Conservation (phyloP, 92 coral and sea anemone genomes). For the Porites rus region DNA sequence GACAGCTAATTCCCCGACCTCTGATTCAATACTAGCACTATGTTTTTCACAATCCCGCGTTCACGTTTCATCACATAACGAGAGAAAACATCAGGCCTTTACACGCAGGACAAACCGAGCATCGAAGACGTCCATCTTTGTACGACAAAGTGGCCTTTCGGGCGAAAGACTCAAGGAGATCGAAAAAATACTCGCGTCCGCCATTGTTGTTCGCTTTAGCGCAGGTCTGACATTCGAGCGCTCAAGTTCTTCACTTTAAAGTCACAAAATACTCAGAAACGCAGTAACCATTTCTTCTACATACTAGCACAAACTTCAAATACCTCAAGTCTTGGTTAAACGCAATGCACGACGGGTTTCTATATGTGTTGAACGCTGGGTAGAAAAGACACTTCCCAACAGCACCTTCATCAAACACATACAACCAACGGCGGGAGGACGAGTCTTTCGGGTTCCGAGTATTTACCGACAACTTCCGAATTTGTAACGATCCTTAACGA, state of each 20-base stretch:
- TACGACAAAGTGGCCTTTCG: neutral
- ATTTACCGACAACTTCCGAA: constrained; percentile 8
- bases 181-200: constrained; percentile 34
- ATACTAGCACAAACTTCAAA: constrained; percentile 26
- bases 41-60: neutral
- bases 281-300: neutral
- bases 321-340: constrained; percentile 90
- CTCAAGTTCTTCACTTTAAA: neutral
- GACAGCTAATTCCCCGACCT: neutral
- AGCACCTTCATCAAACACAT: constrained; percentile 51
- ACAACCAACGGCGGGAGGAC: constrained; percentile 16
- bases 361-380: constrained; percentile 99
- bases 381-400: constrained; percentile 76
- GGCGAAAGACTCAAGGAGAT: constrained; percentile 5
- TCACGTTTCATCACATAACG: neutral
- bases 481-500: constrained; percentile 1
- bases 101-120: neutral
- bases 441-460: constrained; percentile 1
- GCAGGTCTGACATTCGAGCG: constrained; percentile 1
- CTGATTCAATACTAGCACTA: neutral
- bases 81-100: neutral
- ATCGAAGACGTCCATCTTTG: neutral
- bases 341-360: constrained; percentile 99
- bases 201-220: constrained; percentile 40
- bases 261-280: neutral